Conservation (phyloP, 2,113 vertebrate genomes). For the Pseudorasbora parva region DNA sequence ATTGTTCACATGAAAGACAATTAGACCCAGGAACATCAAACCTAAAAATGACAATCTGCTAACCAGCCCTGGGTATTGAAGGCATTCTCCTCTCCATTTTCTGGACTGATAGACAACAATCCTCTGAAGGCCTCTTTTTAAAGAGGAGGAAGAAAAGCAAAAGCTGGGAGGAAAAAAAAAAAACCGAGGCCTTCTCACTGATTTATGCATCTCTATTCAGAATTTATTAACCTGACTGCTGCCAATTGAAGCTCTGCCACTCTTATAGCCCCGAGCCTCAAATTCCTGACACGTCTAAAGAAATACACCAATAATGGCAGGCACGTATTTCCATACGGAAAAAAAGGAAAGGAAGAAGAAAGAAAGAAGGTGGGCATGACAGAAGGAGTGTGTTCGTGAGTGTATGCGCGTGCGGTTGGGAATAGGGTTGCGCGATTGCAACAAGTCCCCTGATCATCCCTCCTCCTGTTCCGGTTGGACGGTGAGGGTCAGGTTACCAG, state of each 20-base stretch:
- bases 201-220: conserved; percentile 82
- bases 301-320: conserved; percentile 73
- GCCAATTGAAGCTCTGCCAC: conserved; percentile 70
- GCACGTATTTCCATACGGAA: conserved; percentile 69
- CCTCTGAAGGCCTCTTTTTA: conserved; percentile 75
- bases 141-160: conserved; percentile 50
- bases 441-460: conserved; percentile 50
- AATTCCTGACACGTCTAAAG: conserved; percentile 77
- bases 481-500: conserved; percentile 44
- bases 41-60: conserved; percentile 89
- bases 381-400: conserved; percentile 40
- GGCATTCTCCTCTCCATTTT: conserved; percentile 76
- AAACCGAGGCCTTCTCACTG: conserved; percentile 65
- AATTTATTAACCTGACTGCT: conserved; percentile 83
- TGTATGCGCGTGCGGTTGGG: conserved; percentile 29
- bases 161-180: conserved; percentile 43
- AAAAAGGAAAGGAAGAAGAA: conserved; percentile 48
- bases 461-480: conserved; percentile 45
- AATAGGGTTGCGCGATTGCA: conserved; percentile 49
- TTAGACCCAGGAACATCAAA: conserved; percentile 91
- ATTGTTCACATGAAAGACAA: conserved; percentile 95
- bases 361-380: conserved; percentile 56
- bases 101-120: conserved; percentile 82
- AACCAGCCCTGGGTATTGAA: conserved; percentile 81
- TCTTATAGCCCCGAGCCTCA: conserved; percentile 73